These are phyloP conservation scores for Dromococcyx pavoninus DNA, from an alignment of 2,797 vertebrate species.

Conservation along the genomic window DNA sequence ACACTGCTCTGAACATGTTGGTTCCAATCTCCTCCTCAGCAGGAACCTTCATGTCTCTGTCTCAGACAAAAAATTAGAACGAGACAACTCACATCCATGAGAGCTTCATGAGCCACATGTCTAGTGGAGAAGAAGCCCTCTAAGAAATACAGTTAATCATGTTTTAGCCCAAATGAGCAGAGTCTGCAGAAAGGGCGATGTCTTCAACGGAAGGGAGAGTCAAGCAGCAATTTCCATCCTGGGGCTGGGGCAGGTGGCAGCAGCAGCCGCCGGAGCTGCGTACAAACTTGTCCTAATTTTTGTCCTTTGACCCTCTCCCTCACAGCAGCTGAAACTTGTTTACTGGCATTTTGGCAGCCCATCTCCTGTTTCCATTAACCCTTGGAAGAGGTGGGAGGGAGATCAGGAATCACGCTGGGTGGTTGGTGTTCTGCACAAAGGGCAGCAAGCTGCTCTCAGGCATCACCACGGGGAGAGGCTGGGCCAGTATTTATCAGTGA, in stretches of 20 bases:
- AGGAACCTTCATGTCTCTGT: not conserved
- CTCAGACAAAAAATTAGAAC: not conserved
- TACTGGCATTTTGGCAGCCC: slow-evolving; percentile 1
- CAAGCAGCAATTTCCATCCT: not conserved
- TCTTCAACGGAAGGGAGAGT: not conserved
- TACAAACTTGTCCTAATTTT: slow-evolving; percentile 50
- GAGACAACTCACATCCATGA: not conserved
- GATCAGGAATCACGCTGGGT: not conserved
- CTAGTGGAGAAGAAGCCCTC: not conserved
- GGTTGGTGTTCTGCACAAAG: not conserved
- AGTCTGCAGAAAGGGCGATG: not conserved
- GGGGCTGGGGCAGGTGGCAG: slow-evolving; percentile 16
- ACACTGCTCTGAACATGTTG: rapidly evolving
- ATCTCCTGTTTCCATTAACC: slow-evolving; percentile 45
- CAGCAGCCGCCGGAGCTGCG: not conserved
- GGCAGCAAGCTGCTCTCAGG: not conserved
- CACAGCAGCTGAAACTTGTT: not conserved
- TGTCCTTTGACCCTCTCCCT: slow-evolving; percentile 47
- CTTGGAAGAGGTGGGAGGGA: not conserved
- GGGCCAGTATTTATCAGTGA: not conserved
- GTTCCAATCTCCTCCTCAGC: not conserved
- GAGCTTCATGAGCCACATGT: not conserved
- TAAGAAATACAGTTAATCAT: not conserved
- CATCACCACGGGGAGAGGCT: not conserved
- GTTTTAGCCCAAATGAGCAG: not conserved